Evolutionary conservation across 2,888 invertebrate species (phyloP), one percentile per base, ranked within the genome.

Genomic region (Drosophila bunnanda): DNA sequence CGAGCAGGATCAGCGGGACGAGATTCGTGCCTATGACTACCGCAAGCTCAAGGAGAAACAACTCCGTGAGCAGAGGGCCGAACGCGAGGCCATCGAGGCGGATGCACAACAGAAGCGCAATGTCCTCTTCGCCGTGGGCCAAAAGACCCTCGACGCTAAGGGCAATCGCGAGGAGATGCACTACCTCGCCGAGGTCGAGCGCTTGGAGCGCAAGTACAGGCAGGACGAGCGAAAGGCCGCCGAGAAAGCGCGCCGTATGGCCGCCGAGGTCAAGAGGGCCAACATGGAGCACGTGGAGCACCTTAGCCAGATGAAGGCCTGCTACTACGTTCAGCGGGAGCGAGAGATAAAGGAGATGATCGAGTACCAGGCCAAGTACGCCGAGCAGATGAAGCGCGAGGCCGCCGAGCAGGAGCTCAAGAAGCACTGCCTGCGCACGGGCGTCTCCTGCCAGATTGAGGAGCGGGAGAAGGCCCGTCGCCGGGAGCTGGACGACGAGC

Each of bases 91-190:
- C 25, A 4, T 62, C 0, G 76, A 69, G 25, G 66, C 69, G 39
- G 80, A 77, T 15, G 68, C 68, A 43, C 30, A 69, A n/a, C 70
- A 80, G 0, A 67, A 67, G 2, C 71, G 80, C 0, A 75, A 88
- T 17, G 69, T 64, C 0, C 73, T 85, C 12, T 77, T 54, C 20
- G 70, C 74, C 8, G 66, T 76, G 0, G 88, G 88, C 30, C 80
- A 89, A 13, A 85, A 89, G 70, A 75, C 82, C 0, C 65, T 89
- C 25, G 85, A 88, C 17, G 75, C 86, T 22, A 79, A 78, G 48
- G 74, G 57, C 25, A 85, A 82, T 54, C 78, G 85, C 2, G 89
- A 85, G 9, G 82, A 87, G 65, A 77, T 85, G 86, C 85, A 88
- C 5, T 69, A 67, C 32, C 54, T 89, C 2, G 76, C 88, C 39